phyloP scores from a whole-genome alignment of 2,888 invertebrate genomes.

The Chydorus sphaericus region DNA sequence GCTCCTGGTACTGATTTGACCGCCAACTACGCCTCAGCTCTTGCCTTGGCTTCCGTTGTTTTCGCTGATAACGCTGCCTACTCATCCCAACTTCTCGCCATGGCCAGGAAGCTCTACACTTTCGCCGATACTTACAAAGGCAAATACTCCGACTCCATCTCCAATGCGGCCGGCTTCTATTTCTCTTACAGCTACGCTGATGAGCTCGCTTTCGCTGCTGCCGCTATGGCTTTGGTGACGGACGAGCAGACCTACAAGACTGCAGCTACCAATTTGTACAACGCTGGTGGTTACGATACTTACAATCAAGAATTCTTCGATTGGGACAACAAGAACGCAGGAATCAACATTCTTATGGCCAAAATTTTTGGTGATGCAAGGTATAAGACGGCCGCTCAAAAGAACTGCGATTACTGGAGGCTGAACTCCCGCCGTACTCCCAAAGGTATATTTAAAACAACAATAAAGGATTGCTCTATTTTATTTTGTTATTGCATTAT shows the following conservation, averaged over 20 bases:
- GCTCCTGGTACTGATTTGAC: conserved; percentile 32
- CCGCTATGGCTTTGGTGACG: conserved; percentile 38
- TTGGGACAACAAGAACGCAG: conserved; percentile 40
- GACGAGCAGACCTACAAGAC: conserved; percentile 33
- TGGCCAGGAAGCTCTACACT: conserved; percentile 18
- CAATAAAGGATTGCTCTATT: too few species aligned
- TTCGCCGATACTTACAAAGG: conserved; percentile 20
- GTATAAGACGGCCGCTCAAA: conserved; percentile 31
- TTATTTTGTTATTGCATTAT: too few species aligned
- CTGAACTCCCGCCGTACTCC: conserved; percentile 34
- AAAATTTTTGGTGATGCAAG: conserved; percentile 32
- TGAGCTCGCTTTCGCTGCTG: conserved; percentile 40
- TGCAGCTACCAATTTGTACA: conserved; percentile 35
- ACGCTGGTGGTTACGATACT: conserved; percentile 31
- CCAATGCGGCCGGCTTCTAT: conserved; percentile 19
- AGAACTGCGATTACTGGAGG: conserved; percentile 37
- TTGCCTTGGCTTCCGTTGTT: conserved; percentile 26
- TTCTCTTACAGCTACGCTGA: conserved; percentile 33
- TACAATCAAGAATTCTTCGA: conserved; percentile 36
- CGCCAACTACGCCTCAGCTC: conserved; percentile 28
- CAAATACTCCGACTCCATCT: conserved; percentile 19
- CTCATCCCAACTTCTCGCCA: conserved; percentile 17
- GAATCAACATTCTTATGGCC: conserved; percentile 38
- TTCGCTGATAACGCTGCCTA: conserved; percentile 20
- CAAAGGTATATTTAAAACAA: too few species aligned